Percentiles rank a stretch among this genome's conserved stretches.
phyloP scores from a whole-genome alignment of 2,888 invertebrate genomes.

The Pandemis heparana region DNA sequence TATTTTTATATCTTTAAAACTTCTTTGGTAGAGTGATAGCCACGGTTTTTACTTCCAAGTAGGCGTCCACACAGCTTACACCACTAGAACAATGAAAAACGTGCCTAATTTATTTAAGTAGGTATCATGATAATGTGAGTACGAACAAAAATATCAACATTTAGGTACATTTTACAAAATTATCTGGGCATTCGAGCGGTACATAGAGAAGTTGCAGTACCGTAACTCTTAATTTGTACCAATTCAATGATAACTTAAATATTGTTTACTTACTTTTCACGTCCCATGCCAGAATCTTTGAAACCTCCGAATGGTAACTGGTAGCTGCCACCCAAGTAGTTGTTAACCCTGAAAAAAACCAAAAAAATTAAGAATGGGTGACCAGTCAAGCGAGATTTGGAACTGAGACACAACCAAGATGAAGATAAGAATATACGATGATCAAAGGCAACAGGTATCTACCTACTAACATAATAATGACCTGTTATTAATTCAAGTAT shows the following conservation, averaged over 20 bases:
- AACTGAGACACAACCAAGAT: no score
- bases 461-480: no score
- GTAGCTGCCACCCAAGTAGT: not conserved
- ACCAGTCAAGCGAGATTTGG: not conserved
- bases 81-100: constrained; percentile 83
- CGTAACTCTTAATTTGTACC: not conserved
- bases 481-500: no score
- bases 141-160: no score
- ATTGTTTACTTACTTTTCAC: constrained; percentile 60
- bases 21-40: constrained; percentile 79
- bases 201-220: not conserved
- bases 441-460: no score
- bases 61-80: constrained; percentile 88
- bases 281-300: constrained; percentile 93
- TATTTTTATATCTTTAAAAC: constrained; percentile 50
- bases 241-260: not conserved
- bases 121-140: no score
- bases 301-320: constrained; percentile 95
- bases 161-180: no score
- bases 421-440: no score
- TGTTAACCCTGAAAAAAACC: constrained; percentile 25
- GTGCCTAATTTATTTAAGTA: not conserved
- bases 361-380: not conserved
- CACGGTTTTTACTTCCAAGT: constrained; percentile 90
- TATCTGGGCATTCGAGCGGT: no score